These are phyloP conservation scores for Caenorhabditis sp. DNA, from an alignment of 2,888 invertebrate species.

Conservation along the genomic window DNA sequence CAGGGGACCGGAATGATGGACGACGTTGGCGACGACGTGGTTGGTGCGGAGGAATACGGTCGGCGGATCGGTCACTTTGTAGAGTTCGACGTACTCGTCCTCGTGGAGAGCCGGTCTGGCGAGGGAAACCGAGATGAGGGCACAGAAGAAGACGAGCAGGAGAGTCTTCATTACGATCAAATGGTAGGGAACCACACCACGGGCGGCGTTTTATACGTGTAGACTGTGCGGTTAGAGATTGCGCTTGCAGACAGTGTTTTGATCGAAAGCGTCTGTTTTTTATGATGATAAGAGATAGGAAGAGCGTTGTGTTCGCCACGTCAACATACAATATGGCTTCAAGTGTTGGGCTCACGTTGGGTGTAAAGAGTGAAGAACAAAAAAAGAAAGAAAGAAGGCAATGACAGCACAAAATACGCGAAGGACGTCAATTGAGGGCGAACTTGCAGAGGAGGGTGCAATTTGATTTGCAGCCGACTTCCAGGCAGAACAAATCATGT, in stretches of 20 bases:
- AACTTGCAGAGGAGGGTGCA: conserved; percentile 7
- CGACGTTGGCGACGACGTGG: neutral
- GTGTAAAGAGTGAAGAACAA: neutral
- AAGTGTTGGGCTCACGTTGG: too few relatives aligned
- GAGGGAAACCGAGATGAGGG: conserved; percentile 17
- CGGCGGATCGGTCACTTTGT: neutral
- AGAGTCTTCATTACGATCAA: conserved; percentile 17
- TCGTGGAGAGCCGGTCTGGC: conserved; percentile 12
- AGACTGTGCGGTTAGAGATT: conserved; percentile 23
- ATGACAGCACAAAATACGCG: conserved; percentile 13
- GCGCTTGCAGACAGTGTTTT: conserved; percentile 37
- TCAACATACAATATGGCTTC: too few relatives aligned
- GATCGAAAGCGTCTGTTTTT: conserved; percentile 31
- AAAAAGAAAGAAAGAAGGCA: neutral
- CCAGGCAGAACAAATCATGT: conserved; percentile 15
- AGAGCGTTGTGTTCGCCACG: conserved; percentile 6
- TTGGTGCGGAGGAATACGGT: neutral
- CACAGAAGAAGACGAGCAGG: conserved; percentile 23
- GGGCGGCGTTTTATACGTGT: conserved; percentile 20
- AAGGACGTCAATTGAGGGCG: neutral
- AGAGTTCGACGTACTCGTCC: conserved; percentile 3
- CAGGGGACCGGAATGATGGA: neutral
- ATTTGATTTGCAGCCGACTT: conserved; percentile 23
- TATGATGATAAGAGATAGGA: conserved; percentile 13
- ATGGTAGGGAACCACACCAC: neutral